Percentiles rank a stretch among this genome's conserved stretches.
Evolutionary conservation across 2,888 invertebrate genomes (phyloP).

Genomic region (Steinernema hermaphroditum): DNA sequence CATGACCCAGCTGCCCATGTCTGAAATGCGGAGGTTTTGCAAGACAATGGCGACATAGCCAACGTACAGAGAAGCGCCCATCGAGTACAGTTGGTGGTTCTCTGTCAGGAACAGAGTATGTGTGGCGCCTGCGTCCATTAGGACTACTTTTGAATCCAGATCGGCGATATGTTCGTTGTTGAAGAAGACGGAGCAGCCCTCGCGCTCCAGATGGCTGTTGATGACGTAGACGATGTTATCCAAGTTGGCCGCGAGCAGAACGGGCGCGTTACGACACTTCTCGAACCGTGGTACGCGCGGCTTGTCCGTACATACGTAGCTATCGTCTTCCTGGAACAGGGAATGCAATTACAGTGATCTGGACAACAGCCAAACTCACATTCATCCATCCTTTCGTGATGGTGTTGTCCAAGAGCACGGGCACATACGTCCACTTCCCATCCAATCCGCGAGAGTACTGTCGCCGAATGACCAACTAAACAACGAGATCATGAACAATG

Average conservation of each 20-base stretch:
- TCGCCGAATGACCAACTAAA: constrained; percentile 19
- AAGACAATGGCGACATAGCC: neutral
- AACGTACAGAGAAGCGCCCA: neutral
- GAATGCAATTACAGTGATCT: neutral
- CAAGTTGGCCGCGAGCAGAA: neutral
- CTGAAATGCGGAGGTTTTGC: neutral
- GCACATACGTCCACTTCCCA: neutral
- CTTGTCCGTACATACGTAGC: neutral
- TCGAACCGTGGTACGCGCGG: neutral
- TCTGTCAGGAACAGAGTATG: constrained; percentile 2
- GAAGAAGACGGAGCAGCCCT: constrained; percentile 22
- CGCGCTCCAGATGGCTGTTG: constrained; percentile 20
- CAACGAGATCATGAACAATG: neutral
- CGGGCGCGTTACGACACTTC: constrained; percentile 7
- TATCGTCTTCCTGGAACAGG: neutral
- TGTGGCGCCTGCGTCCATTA: neutral
- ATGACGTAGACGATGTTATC: constrained; percentile 8
- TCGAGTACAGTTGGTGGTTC: constrained; percentile 14
- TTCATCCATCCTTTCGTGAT: neutral
- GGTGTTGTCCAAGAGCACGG: neutral
- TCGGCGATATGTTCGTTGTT: constrained; percentile 15
- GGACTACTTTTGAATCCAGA: neutral
- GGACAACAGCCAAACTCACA: neutral
- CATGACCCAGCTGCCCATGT: constrained; percentile 4
- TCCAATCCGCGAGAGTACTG: neutral